Evolutionary conservation across 1,140 invertebrate species (phyloP), one percentile per base, ranked within the genome.

Genomic region (Mamestra configurata): DNA sequence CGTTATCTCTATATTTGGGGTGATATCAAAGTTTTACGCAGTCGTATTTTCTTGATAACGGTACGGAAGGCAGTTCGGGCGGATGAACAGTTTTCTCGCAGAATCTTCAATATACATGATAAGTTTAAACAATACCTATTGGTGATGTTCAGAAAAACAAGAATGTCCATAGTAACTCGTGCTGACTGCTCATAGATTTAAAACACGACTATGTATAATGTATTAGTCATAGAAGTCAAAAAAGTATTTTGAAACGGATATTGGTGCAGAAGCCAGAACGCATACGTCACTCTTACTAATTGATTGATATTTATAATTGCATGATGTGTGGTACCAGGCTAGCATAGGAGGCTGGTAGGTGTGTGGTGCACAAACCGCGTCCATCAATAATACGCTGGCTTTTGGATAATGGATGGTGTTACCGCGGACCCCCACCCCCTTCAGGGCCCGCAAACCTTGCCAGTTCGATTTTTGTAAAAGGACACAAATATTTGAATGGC

Each of bases 401-500:
- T 68, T 68, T 43, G 40, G 64, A 68, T 68, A 68, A 68, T 68
- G 64, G 37, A 68, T 68, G 31, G 59, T 22, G 59, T 40, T 64
- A 64, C 59, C 59, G 18, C 59, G 35, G n/a, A 40, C 18, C 35
- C 61, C 35, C 35, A 4, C 55, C 55, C 53, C 61, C 18, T 35
- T 66, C 35, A 20, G 35, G 18, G 35, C 61, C 31, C 59, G 7
- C 35, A 31, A 40, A 40, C 35, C 35, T 40, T 40, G 61, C 61
- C n/a, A 40, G 22, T 66, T 66, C 61, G 61, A 66, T 66, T 66
- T 66, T 66, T 66, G 18, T 66, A 66, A 66, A 66, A 66, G 61
- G 61, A 66, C 61, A 66, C 61, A 66, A 66, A 66, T 66, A 66
- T 66, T 66, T 66, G 61, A 66, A 66, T 40, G 61, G 61, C 61